Base-by-base conservation (phyloP, 2,888 invertebrate genomes). In the Phengaris alcon region DNA sequence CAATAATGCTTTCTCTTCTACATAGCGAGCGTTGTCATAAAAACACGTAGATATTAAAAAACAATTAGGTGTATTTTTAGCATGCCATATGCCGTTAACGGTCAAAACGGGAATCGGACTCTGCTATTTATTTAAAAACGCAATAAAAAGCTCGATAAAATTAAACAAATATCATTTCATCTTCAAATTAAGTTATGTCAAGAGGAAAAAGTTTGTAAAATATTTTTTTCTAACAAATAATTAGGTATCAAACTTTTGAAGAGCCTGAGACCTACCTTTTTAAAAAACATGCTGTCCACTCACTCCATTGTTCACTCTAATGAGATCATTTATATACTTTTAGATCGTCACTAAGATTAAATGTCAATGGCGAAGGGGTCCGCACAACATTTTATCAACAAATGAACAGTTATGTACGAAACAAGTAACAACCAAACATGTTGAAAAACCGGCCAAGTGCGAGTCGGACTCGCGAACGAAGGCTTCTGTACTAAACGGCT, bases 71-170 rank as follows among this genome's bases (percentile, higher is more conserved):
- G 59, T 59, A 3, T 59, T 59, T 54, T 59, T 9, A 59, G 7
- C 59, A 59, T 59, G 59, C 10, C 59, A 59, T 59, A 59, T 59
- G 59, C 22, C 22, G 22, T 59, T 59, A 59, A 59, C 59, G 59
- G 59, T 59, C 22, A 10, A 59, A 59, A 59, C 10, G 59, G 59
- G 59, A 22, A 59, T 22, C 52, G 10, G 52, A 22, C 22, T 8
- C 22, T 35, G 35, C 35, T 35, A 35, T 35, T 35, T 35, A 35
- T 35, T 35, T 35, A 35, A 35, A 35, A 35, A 35, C 35, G 35
- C 35, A 35, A 22, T 52, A 12, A 52, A 5, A 22, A 22, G 10
- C 22, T 59, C 22, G 9, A n/a, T 7, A 59, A 59, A 59, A 22
- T 59, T 10, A 59, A 59, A 10, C 1, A 52, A 52, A 52, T 48